A percentile compares a stretch with the other conserved stretches of the same genome.
phyloP scores from a whole-genome alignment of 2,888 invertebrate genomes.

The Drosophila emarginata region DNA sequence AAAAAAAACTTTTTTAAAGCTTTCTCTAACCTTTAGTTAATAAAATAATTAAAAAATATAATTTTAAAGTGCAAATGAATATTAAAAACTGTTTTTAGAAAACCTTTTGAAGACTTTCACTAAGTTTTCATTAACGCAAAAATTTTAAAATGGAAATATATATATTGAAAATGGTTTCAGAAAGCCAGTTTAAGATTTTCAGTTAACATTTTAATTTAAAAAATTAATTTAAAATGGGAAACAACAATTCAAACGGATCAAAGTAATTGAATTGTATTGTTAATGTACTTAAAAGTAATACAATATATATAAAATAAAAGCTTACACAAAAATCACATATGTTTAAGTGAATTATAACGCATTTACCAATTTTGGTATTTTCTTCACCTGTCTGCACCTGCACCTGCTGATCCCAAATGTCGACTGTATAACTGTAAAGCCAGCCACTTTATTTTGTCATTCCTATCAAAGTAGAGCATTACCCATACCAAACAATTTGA shows the following conservation, averaged over 20 bases:
- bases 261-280: neutral
- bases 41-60: neutral
- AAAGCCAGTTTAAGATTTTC: no score
- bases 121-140: no score
- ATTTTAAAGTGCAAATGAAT: no score
- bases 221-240: no score
- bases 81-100: no score
- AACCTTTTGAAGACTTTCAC: no score
- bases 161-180: no score
- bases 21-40: neutral
- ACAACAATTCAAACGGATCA: neutral
- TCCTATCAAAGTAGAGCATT: constrained; percentile 3
- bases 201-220: no score
- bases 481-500: neutral
- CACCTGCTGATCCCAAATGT: constrained; percentile 26
- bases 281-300: neutral
- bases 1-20: no score
- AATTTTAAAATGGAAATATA: no score
- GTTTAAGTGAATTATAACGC: neutral
- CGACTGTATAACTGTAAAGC: neutral
- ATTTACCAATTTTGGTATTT: neutral
- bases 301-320: neutral
- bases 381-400: constrained; percentile 13
- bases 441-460: constrained; percentile 10
- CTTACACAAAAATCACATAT: no score